A percentile compares a stretch with the other conserved stretches of the same genome.
These are phyloP conservation scores for Plotosus lineatus DNA, from an alignment of 2,113 vertebrate genomes.

Conservation along the genomic window DNA sequence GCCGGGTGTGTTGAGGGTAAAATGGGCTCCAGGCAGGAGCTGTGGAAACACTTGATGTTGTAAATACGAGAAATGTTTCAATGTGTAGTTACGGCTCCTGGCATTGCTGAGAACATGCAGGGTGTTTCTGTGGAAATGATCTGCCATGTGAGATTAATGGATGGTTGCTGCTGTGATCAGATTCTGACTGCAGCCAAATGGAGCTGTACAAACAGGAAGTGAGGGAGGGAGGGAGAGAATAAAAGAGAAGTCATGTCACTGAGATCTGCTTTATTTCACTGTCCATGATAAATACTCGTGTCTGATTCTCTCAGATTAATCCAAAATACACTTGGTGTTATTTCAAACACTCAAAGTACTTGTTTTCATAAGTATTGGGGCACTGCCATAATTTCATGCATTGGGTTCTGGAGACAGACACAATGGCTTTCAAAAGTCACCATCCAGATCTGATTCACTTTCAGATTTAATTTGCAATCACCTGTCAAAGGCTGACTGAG, in stretches of 20 bases:
- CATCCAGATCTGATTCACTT: too few species aligned
- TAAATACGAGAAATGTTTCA: not conserved
- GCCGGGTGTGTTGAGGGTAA: not conserved
- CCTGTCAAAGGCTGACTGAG: too few species aligned
- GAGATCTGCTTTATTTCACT: not conserved
- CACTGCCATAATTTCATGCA: too few species aligned
- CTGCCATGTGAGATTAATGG: too few species aligned
- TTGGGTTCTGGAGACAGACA: too few species aligned
- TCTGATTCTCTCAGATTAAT: not conserved
- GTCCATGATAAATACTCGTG: not conserved
- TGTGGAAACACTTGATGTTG: not conserved
- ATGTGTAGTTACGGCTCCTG: not conserved
- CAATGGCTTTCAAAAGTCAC: too few species aligned
- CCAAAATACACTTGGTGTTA: too few species aligned
- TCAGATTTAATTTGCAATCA: too few species aligned
- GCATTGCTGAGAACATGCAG: not conserved
- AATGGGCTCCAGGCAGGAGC: not conserved
- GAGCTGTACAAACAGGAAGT: constrained; percentile 35
- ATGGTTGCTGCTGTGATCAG: not conserved
- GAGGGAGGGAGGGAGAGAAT: not conserved
- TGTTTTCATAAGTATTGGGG: too few species aligned
- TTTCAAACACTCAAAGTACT: too few species aligned
- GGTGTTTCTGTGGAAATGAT: not conserved
- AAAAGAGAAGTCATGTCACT: constrained; percentile 14
- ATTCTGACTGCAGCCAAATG: not conserved